Base-by-base conservation (phyloP, 2,797 vertebrate genomes). In the Microchirus variegatus region DNA sequence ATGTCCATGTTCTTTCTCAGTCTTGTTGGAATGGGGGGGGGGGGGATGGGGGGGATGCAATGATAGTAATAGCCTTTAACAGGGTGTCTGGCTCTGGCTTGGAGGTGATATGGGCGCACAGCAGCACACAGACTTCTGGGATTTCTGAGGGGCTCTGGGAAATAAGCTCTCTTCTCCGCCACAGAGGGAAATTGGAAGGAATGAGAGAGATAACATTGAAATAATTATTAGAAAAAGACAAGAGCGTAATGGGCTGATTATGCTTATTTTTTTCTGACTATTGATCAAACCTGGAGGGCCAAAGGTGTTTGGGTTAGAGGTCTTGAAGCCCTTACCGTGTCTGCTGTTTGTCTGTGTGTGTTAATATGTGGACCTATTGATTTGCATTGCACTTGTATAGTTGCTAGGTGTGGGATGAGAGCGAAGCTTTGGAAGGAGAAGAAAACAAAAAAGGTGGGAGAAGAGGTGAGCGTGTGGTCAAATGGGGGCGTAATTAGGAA, bases 1-100 rank as follows among this genome's bases (percentile, higher is more conserved):
- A 90, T 83, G 79, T 91, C 83, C 77, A 89, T 87, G 75, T 92
- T 77, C 74, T 90, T 87, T 90, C 87, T 90, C 91, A 79, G 59
- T 78, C 85, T 80, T 86, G 87, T 81, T 59, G 67, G 67, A 69
- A 70, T 65, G 66, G 77, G 70, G 53, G 55, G 61, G 10, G 41
- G 22, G 10, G 68, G 66, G 70, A 65, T 59, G 67, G 53, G 56
- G 67, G 51, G 68, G 43, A 35, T 4, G 37, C 57, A 65, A 77
- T 52, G 31, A 68, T 78, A 73, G 84, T 84, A 86, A 87, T 83
- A 84, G 82, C 70, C 64, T 86, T 66, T 87, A 84, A 86, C 87
- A 74, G 83, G 80, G 85, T 80, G 87, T 90, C 86, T 87, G 91
- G 73, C 71, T 86, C 90, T 81, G 70, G 87, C 80, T 70, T 73